phyloP scores from a whole-genome alignment of 2,113 vertebrate genomes.

The Elephas maximus region DNA sequence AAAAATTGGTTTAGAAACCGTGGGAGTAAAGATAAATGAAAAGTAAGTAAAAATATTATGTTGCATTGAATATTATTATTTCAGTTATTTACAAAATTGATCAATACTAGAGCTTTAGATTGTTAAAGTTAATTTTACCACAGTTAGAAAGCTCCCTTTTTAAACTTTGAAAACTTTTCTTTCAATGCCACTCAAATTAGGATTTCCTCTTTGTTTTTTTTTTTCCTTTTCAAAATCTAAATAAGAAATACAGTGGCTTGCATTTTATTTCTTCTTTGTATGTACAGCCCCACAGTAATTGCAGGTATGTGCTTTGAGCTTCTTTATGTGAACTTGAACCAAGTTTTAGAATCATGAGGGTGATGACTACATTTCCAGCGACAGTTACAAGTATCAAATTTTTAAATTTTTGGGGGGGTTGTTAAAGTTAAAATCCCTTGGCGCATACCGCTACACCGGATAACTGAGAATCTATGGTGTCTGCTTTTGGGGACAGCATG shows the following conservation, averaged over 20 bases:
- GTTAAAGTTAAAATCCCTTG: background rate
- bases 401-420: background rate
- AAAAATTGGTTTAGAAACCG: conserved; percentile 90
- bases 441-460: background rate
- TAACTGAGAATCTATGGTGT: background rate
- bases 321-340: background rate
- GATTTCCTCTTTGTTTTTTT: background rate
- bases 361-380: background rate
- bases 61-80: background rate
- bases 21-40: conserved; percentile 91
- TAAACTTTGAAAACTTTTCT: background rate
- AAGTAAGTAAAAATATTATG: conserved; percentile 86
- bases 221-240: background rate
- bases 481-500: background rate
- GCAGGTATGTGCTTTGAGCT: background rate
- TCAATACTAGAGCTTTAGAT: background rate
- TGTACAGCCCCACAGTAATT: background rate
- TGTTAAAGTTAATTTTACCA: background rate
- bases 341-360: background rate
- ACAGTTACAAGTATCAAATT: background rate
- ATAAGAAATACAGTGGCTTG: background rate
- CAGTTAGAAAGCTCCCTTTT: background rate
- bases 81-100: background rate
- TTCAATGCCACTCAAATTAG: background rate
- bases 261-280: background rate